phyloP scores from a whole-genome alignment of 2,797 vertebrate species.

The Acanthopagrus latus region DNA sequence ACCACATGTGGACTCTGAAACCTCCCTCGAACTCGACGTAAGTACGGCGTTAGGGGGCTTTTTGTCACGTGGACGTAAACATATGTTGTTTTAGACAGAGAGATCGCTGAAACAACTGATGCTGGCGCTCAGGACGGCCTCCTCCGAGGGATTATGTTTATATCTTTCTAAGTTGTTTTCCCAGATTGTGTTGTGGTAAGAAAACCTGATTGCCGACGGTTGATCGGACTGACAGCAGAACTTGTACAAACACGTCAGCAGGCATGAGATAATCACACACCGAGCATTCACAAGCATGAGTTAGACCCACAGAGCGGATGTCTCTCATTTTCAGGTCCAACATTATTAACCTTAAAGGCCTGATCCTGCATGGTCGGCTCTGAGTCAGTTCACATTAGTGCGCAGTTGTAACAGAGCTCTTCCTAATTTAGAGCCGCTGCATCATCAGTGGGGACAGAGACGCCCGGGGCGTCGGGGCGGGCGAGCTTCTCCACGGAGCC shows the following conservation, averaged over 20 bases:
- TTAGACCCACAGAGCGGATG: conserved; percentile 19
- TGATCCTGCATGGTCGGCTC: conserved; percentile 16
- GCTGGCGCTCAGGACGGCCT: background rate
- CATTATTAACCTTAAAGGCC: conserved; percentile 32
- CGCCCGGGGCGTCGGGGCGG: conserved; percentile 1
- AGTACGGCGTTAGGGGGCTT: background rate
- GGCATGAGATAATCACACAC: conserved; percentile 1
- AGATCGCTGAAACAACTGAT: background rate
- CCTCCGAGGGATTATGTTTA: background rate
- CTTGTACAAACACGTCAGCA: background rate
- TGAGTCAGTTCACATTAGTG: conserved; percentile 50
- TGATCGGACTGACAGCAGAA: background rate
- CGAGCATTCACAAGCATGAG: conserved; percentile 22
- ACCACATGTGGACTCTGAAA: background rate
- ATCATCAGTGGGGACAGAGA: conserved; percentile 34
- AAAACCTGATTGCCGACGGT: background rate
- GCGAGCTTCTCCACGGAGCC: conserved; percentile 18
- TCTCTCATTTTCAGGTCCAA: conserved; percentile 39
- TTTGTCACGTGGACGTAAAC: background rate
- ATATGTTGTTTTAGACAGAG: background rate
- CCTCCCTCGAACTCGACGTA: background rate
- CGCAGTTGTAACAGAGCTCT: conserved; percentile 22
- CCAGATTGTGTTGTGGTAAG: no score
- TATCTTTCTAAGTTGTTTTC: background rate
- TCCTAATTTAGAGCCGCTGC: conserved; percentile 37